A percentile compares a stretch with the other conserved stretches of the same genome.
Conservation (phyloP, 2,797 vertebrate species). For the Ispidina lecontei region DNA sequence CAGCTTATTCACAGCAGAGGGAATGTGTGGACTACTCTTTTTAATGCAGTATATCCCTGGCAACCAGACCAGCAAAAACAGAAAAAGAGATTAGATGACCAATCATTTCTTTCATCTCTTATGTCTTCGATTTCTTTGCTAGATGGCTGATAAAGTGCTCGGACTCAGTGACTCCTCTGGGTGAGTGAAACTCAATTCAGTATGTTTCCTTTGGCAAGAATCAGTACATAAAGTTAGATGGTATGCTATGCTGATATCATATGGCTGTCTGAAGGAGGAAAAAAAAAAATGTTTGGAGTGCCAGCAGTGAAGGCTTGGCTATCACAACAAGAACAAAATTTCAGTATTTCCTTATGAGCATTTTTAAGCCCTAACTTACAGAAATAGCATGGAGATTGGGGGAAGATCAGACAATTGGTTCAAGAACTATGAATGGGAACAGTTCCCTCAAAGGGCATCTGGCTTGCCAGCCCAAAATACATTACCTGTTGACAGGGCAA, state of each 20-base stretch:
- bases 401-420: neutral
- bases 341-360: neutral
- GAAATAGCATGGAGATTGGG: conserved; percentile 9
- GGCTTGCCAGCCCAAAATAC: neutral
- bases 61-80: conserved; percentile 48
- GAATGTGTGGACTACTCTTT: conserved; percentile 41
- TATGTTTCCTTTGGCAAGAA: conserved; percentile 53
- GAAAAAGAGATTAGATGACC: conserved; percentile 49
- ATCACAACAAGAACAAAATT: neutral
- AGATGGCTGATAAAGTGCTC: conserved; percentile 22
- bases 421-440: neutral
- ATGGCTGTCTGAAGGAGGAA: conserved; percentile 33
- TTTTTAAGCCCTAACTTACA: neutral
- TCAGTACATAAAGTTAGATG: neutral
- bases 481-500: neutral
- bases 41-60: conserved; percentile 34
- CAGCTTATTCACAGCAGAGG: neutral
- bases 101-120: conserved; percentile 46
- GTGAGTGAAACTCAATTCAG: conserved; percentile 4
- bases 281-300: neutral
- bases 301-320: conserved; percentile 43
- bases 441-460: neutral
- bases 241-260: conserved; percentile 36
- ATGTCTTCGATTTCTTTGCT: conserved; percentile 36
- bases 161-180: conserved; percentile 43